Base-by-base conservation (phyloP, 2,797 vertebrate species). In the Fringilla coelebs region DNA sequence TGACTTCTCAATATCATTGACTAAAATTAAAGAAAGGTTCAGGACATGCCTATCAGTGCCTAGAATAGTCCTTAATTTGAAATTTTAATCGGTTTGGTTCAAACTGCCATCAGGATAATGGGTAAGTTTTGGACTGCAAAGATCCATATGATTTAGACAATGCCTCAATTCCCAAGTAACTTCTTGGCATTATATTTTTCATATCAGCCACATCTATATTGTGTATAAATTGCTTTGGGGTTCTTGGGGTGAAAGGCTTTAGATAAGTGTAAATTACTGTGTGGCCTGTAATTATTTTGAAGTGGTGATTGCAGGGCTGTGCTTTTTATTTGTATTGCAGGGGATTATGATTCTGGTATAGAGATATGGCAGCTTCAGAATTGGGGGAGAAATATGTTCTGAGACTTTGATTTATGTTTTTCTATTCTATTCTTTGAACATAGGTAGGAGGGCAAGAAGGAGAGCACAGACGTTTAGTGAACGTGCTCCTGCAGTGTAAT, bases 381-480 rank as follows among this genome's bases (percentile, higher is more conserved):
- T 31, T 87, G 85, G 74, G 91, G 77, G 52, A 95, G 80, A 95
- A 91, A 90, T 92, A 87, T 32, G 45, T 87, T 92, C 85, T 74
- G 46, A 73, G 79, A 74, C 79, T 94, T 95, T 97, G 96, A 97
- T 96, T 97, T 97, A 96, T 96, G 90, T 93, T 95, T 96, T 96
- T 95, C 93, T 85, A 76, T 96, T 95, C 88, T 88, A 61, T 75
- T 94, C 93, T 96, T 94, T 96, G 94, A 96, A 95, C 62, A 19
- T 46, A 95, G 93, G 94, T 92, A 92, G 90, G 90, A 94, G 89
- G 93, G 91, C 94, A 94, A 85, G 57, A 92, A 96, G 82, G 93
- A 96, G 89, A 96, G 91, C 72, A 77, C 36, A 82, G 96, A 89
- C 51, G 1, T 91, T 95, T 93, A 95, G 96, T 61, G 85, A 96